phyloP scores from a whole-genome alignment of 2,888 invertebrate genomes.

The Biston betularia region DNA sequence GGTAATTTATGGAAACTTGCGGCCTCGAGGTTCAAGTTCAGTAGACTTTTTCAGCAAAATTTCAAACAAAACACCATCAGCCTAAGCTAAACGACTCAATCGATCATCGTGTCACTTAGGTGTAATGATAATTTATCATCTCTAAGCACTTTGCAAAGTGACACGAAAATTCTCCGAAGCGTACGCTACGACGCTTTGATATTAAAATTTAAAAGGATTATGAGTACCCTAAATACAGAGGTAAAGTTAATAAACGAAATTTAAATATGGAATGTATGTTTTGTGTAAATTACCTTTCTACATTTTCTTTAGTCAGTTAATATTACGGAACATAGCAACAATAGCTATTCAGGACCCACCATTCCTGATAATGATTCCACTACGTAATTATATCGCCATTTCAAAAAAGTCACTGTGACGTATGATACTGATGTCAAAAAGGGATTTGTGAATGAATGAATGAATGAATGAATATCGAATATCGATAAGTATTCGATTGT shows the following conservation, averaged over 20 bases:
- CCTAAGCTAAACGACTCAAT: slow-evolving; percentile 60
- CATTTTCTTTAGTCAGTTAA: no score
- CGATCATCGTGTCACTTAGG: slow-evolving; percentile 63
- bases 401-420: no score
- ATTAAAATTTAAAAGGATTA: slow-evolving; percentile 37
- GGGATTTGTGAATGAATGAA: no score
- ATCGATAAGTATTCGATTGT: no score
- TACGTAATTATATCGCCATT: no score
- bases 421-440: no score
- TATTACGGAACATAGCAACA: no score
- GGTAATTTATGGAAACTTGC: slow-evolving; percentile 30
- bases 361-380: no score
- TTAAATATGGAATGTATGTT: slow-evolving; percentile 11
- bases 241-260: slow-evolving; percentile 18
- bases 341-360: no score
- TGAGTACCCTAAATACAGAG: slow-evolving; percentile 16
- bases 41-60: slow-evolving; percentile 30
- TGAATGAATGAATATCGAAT: no score
- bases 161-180: slow-evolving; percentile 35
- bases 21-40: slow-evolving; percentile 24
- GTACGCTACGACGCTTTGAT: slow-evolving; percentile 29
- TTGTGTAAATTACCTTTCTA: not conserved
- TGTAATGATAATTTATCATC: slow-evolving; percentile 69
- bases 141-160: slow-evolving; percentile 60
- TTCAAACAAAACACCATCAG: slow-evolving; percentile 43